Evolutionary conservation across 2,113 vertebrate genomes (phyloP), one percentile per base, ranked within the genome.

Genomic region (Myrmecophaga tridactyla): DNA sequence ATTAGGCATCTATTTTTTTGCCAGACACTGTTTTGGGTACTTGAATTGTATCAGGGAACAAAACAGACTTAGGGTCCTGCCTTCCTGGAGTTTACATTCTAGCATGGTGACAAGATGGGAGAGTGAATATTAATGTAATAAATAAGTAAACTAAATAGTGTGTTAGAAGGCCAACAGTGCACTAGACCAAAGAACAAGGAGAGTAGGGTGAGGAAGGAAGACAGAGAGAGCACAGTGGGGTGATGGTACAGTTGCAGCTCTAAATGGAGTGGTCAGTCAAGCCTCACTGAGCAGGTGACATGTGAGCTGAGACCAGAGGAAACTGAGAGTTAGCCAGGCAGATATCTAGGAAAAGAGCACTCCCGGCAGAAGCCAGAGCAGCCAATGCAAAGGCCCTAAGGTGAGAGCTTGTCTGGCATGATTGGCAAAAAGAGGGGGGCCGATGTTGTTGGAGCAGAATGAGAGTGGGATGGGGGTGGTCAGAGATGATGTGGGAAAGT

Each of bases 231-330:
- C 36, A 36, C 31, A 31, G 39, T 20, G 20, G 23, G 46, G 29
- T 58, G 7, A 25, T 53, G 7, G n/a, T 34, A 58, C 14, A 1
- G 34, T 12, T 0, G 4, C 3, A 7, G 9, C 23, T n/a, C 25
- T 73, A 73, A 63, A 11, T 73, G 1, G 34, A 13, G 7, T 39
- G 56, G 21, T 53, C 39, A 70, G 53, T 34, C 31, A 34, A 34
- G 41, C 34, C 36, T 18, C 0, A 2, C 8, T 48, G n/a, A 34
- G 27, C 5, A 39, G 58, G 20, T 13, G 4, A 48, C 17, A 31
- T 10, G 29, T n/a, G n/a, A 60, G 39, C 41, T 75, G n/a, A 29
- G 48, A 29, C 17, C 23, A 15, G 15, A 34, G 29, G 4, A 29
- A 20, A 4, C 12, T 5, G 34, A 56, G 21, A 53, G 25, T 21